Conservation (phyloP, 2,797 vertebrate species). For the Pitangus sulphuratus region DNA sequence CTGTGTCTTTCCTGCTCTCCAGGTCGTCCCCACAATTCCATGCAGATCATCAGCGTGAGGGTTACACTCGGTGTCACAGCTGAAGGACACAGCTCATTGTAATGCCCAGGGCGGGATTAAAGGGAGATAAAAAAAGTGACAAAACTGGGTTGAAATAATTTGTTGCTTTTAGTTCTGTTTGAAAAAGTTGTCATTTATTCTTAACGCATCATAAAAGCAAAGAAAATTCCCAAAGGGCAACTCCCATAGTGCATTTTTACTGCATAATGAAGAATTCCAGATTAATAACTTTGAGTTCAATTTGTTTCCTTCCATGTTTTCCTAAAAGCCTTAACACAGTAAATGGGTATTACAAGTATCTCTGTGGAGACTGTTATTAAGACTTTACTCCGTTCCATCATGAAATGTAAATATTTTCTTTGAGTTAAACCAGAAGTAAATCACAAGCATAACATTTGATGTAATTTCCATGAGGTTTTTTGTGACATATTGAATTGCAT, state of each 20-base stretch:
- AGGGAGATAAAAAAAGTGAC: neutral
- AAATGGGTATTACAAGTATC: neutral
- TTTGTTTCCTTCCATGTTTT: neutral
- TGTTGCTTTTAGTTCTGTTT: neutral
- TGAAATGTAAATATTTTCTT: conserved; percentile 18
- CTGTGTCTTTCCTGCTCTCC: neutral
- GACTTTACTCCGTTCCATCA: neutral
- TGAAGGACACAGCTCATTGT: neutral
- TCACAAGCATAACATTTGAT: neutral
- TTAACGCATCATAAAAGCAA: neutral
- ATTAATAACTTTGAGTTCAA: neutral
- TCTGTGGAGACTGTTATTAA: conserved; percentile 26
- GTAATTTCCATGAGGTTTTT: neutral
- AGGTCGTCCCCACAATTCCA: rapidly evolving
- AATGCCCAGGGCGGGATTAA: neutral
- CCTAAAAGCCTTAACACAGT: neutral
- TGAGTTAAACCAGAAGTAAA: conserved; percentile 4
- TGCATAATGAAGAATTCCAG: neutral
- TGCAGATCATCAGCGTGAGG: neutral
- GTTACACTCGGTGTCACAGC: neutral
- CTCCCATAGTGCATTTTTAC: neutral
- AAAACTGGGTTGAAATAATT: neutral
- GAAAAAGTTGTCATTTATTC: neutral
- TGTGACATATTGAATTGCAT: neutral
- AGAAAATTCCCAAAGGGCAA: neutral